Conservation (phyloP, 2,797 vertebrate genomes). For the Megaceryle alcyon region DNA sequence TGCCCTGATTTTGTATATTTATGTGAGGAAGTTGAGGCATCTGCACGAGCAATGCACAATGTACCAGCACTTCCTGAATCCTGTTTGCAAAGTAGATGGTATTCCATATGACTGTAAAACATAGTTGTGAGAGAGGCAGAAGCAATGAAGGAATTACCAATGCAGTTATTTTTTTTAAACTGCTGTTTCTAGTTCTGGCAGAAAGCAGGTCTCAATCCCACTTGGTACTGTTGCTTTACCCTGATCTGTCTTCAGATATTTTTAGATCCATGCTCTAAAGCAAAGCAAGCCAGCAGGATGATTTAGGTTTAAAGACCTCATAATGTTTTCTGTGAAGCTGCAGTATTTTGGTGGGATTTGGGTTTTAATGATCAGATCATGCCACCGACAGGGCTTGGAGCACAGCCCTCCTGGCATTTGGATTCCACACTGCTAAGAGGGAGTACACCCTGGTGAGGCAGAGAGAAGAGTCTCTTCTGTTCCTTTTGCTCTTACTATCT, state of each 20-base stretch:
- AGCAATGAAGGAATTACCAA: not conserved
- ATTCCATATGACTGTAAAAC: not conserved
- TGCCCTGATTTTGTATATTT: not conserved
- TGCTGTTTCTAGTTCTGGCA: not conserved
- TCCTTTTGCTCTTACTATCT: not conserved
- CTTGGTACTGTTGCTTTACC: not conserved
- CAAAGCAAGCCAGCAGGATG: not conserved
- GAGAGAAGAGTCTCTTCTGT: not conserved
- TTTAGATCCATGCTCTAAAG: not conserved
- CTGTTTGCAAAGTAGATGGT: not conserved
- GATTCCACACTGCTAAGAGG: not conserved
- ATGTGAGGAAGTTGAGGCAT: not conserved
- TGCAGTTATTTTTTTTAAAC: not conserved
- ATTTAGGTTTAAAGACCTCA: not conserved
- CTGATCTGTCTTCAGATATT: not conserved
- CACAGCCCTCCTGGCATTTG: not conserved
- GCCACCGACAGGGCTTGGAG: not conserved
- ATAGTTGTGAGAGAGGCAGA: not conserved
- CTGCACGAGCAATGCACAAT: fast-evolving
- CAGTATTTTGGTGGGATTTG: not conserved
- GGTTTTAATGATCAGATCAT: not conserved
- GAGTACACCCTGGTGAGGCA: not conserved
- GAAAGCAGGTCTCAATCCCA: not conserved
- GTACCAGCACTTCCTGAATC: not conserved
- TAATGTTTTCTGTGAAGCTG: not conserved